Percentiles rank a stretch among this genome's conserved stretches.
phyloP scores from a whole-genome alignment of 2,888 invertebrate genomes.

The Schizotus pectinicornis region DNA sequence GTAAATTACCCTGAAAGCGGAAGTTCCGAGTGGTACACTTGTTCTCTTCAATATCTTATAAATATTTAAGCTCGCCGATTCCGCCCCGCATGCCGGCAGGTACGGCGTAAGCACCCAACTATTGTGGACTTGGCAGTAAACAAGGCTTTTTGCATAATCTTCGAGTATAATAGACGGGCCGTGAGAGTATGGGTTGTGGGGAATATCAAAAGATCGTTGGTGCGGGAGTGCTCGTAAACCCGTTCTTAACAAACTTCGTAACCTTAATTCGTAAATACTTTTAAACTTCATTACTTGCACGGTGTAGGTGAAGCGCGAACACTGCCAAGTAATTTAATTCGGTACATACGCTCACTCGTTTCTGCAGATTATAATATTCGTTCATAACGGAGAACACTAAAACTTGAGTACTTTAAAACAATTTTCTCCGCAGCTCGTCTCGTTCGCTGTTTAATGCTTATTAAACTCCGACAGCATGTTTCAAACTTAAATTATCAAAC shows the following conservation, averaged over 20 bases:
- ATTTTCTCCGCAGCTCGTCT: conserved; percentile 37
- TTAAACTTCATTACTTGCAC: no score
- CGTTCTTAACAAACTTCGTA: no score
- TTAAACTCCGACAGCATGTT: conserved; percentile 39
- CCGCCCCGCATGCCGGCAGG: background rate
- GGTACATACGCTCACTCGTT: conserved; percentile 27
- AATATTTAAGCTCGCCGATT: conserved; percentile 10
- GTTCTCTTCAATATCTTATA: conserved; percentile 1
- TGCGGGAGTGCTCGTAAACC: no score
- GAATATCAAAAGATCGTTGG: no score
- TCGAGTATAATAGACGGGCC: background rate
- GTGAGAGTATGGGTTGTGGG: no score
- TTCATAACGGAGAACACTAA: conserved; percentile 31
- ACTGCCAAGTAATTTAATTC: conserved; percentile 29
- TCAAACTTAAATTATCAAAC: conserved; percentile 43
- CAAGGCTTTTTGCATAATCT: conserved; percentile 7
- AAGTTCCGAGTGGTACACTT: no score
- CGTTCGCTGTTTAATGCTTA: conserved; percentile 36
- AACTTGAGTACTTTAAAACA: conserved; percentile 37
- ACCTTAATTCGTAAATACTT: no score
- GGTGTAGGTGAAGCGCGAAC: background rate
- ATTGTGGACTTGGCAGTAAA: background rate
- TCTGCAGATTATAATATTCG: conserved; percentile 27
- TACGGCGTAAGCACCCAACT: background rate
- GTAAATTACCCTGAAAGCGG: no score